These are phyloP conservation scores for Lepisosteus oculatus DNA, from an alignment of 2,113 vertebrate species.

Conservation along the genomic window DNA sequence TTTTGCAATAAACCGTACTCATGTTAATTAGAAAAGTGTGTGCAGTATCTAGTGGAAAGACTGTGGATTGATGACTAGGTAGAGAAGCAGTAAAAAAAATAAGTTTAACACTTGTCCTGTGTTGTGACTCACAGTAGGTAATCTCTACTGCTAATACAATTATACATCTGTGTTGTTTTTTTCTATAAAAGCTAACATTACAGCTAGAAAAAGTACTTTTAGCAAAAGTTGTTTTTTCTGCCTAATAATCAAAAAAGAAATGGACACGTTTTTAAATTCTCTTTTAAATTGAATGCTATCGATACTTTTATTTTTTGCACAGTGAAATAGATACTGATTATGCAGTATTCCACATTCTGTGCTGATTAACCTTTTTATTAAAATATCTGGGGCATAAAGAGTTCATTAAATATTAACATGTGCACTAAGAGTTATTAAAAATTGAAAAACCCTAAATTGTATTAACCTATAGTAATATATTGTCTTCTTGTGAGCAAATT, in stretches of 20 bases:
- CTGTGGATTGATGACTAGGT: slow-evolving; percentile 30
- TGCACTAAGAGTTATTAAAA: slow-evolving; percentile 66
- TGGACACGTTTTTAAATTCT: not conserved
- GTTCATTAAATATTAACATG: slow-evolving; percentile 72
- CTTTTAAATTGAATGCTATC: slow-evolving; percentile 18
- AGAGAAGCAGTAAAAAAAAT: slow-evolving; percentile 37
- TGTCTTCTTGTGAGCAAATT: slow-evolving; percentile 47
- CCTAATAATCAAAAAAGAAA: not conserved
- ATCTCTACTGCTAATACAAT: slow-evolving; percentile 22
- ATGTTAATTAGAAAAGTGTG: slow-evolving; percentile 63
- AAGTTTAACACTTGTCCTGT: slow-evolving; percentile 34
- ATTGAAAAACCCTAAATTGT: slow-evolving; percentile 67
- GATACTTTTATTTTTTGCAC: slow-evolving; percentile 13
- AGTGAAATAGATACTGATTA: slow-evolving; percentile 44
- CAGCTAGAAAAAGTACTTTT: not conserved
- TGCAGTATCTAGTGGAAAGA: slow-evolving; percentile 37
- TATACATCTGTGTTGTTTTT: slow-evolving; percentile 4
- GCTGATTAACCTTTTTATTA: slow-evolving; percentile 70
- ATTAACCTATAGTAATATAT: slow-evolving; percentile 69
- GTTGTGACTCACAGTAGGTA: slow-evolving; percentile 25
- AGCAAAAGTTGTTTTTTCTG: not conserved
- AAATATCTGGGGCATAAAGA: slow-evolving; percentile 69
- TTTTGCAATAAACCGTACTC: slow-evolving; percentile 50
- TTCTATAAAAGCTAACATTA: not conserved
- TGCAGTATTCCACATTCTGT: slow-evolving; percentile 51